A percentile compares a stretch with the other conserved stretches of the same genome.
Evolutionary conservation across 2,113 vertebrate genomes (phyloP).

Genomic region (Antennarius striatus): DNA sequence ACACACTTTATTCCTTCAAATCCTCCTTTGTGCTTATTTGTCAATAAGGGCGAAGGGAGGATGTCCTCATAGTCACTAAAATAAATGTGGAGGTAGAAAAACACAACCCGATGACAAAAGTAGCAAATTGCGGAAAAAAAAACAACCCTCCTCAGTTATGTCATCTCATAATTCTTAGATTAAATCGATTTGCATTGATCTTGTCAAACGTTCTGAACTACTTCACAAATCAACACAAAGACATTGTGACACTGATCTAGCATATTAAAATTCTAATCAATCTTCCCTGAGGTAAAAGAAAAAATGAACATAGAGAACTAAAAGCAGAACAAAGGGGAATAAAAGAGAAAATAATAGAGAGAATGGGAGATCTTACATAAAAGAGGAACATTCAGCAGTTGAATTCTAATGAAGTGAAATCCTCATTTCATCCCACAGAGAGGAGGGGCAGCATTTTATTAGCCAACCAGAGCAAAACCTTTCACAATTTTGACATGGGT

Average conservation of each 20-base stretch:
- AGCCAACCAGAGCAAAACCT: conserved; percentile 35
- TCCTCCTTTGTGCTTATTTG: neutral
- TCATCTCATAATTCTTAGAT: neutral
- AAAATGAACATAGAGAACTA: neutral
- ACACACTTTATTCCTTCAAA: neutral
- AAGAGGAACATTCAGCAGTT: conserved; percentile 47
- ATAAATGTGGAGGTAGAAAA: conserved; percentile 19
- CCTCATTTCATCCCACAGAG: conserved; percentile 30
- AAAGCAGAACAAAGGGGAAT: neutral
- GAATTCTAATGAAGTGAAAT: conserved; percentile 64
- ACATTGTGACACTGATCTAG: conserved; percentile 56
- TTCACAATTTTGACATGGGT: neutral
- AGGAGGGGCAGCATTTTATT: conserved; percentile 40
- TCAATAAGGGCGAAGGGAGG: neutral
- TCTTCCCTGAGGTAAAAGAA: conserved; percentile 36
- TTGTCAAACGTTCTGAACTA: conserved; percentile 52
- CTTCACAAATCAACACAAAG: conserved; percentile 58
- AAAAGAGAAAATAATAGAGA: neutral
- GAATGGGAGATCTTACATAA: conserved; percentile 56
- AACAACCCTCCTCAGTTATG: conserved; percentile 3
- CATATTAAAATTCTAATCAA: conserved; percentile 61
- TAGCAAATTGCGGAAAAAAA: conserved; percentile 19
- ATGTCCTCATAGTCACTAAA: conserved; percentile 20
- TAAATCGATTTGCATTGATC: conserved; percentile 45
- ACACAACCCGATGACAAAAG: conserved; percentile 1